Conservation (phyloP, 2,888 invertebrate species). For the Chrysolina haemoptera region DNA sequence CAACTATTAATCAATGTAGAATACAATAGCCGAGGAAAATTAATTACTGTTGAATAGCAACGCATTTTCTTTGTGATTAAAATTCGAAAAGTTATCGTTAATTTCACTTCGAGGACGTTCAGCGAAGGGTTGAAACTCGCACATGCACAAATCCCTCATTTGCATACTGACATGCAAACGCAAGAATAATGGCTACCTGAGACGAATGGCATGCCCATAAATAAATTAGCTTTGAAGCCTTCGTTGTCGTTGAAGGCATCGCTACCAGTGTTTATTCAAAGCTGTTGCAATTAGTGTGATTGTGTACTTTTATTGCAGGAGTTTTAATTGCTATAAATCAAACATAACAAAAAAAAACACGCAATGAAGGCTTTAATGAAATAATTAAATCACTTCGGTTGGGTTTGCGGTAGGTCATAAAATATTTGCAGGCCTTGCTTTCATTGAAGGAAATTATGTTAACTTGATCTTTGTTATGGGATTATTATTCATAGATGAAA, state of each 20-base stretch:
- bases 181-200: slow-evolving; percentile 44
- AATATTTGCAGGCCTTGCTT: slow-evolving; percentile 2
- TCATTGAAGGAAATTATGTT: not conserved
- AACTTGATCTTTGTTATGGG: not conserved
- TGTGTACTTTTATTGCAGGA: slow-evolving; percentile 17
- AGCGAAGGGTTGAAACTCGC: slow-evolving; percentile 12
- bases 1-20: too few species aligned
- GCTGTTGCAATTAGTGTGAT: slow-evolving; percentile 26
- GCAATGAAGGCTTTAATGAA: not conserved
- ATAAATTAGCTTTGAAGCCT: slow-evolving; percentile 35
- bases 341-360: slow-evolving; percentile 12
- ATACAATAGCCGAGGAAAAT: too few species aligned
- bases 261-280: slow-evolving; percentile 21
- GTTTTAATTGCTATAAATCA: slow-evolving; percentile 32
- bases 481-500: not conserved
- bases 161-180: slow-evolving; percentile 39
- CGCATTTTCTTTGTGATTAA: not conserved
- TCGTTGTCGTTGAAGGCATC: slow-evolving; percentile 1
- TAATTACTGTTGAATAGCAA: too few species aligned
- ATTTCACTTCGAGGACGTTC: slow-evolving; percentile 9
- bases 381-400: not conserved
- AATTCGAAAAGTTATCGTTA: slow-evolving; percentile 16
- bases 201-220: slow-evolving; percentile 49
- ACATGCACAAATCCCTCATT: slow-evolving; percentile 28
- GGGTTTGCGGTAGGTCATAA: not conserved